Base-by-base conservation (phyloP, 2,888 invertebrate genomes). In the Blomia tropicalis region DNA sequence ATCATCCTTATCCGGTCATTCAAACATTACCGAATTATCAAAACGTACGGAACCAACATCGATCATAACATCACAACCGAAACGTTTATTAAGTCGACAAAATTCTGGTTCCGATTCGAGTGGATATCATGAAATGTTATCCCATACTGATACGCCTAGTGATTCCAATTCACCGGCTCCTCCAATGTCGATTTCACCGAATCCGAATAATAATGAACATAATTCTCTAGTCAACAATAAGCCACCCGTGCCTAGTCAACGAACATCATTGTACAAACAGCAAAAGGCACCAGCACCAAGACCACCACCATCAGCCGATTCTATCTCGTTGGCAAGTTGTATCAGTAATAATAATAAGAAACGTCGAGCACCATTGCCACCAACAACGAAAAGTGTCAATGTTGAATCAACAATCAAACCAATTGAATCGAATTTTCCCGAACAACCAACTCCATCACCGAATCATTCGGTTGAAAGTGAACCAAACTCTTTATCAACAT, bases 301-400 rank as follows among this genome's bases (percentile, higher is more conserved):
- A 41, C 25, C 17, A 43, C n/a, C 29, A 25, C 30, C n/a, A 59
- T 59, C 47, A 32, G 11, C 14, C 19, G 31, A 5, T 32, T 64
- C 36, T 22, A 14, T 22, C 5, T 25, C 19, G 5, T 23, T 22
- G 14, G 32, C 25, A 47, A 19, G 43, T 32, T n/a, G n/a, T n/a
- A 11, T 51, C 23, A 59, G n/a, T 14, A n/a, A 14, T 14, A 54
- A 29, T 31, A 11, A 54, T 1, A 65, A 64, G 36, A 67, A 67
- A 43, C 63, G 66, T 27, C 66, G 65, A 29, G 66, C 66, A 0
- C 66, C 66, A 4, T 54, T 63, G 5, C 67, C 67, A 0, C 67
- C 67, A 3, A 43, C 63, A 22, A 59, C 19, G 7, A 36, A 36
- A 36, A 36, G 36, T 11, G 36, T 36, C 36, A 36, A 17, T 36